Evolutionary conservation across 2,113 vertebrate species (phyloP), one percentile per base, ranked within the genome.

Genomic region (Percopsis transmontana): DNA sequence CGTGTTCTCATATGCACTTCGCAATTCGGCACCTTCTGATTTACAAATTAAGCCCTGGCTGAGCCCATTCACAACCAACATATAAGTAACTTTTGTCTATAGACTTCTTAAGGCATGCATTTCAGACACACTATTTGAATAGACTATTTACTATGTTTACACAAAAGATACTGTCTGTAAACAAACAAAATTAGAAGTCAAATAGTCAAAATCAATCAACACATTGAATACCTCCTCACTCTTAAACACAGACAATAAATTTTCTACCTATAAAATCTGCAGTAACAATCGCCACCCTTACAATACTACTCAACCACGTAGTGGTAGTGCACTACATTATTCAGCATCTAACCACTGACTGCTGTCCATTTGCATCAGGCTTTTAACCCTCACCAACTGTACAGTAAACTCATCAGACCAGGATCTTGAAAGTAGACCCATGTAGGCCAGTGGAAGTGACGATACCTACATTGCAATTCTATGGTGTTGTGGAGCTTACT

Each of bases 361-460:
- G 21, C 7, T 68, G 74, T 67, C 73, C 12, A 16, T n/a, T n/a
- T n/a, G n/a, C n/a, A n/a, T n/a, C n/a, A n/a, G n/a, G 2, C n/a
- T 33, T 44, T 77, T 68, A 81, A 18, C 62, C 48, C 21, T 79
- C 52, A 62, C 57, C n/a, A n/a, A n/a, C n/a, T n/a, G n/a, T n/a
- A n/a, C n/a, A n/a, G n/a, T n/a, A n/a, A n/a, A n/a, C n/a, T n/a
- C n/a, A n/a, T 41, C 12, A 41, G 12, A 12, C 44, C 60, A 77
- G 45, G 54, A 56, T 12, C 20, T 41, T 40, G 27, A 33, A 21
- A 71, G n/a, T n/a, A n/a, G n/a, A n/a, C n/a, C n/a, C n/a, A n/a
- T n/a, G n/a, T n/a, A n/a, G n/a, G n/a, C n/a, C n/a, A n/a, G n/a
- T n/a, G n/a, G n/a, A n/a, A n/a, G n/a, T n/a, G n/a, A n/a, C n/a